Base-by-base conservation (phyloP, 2,797 vertebrate genomes). In the Amphiprion clarkii region DNA sequence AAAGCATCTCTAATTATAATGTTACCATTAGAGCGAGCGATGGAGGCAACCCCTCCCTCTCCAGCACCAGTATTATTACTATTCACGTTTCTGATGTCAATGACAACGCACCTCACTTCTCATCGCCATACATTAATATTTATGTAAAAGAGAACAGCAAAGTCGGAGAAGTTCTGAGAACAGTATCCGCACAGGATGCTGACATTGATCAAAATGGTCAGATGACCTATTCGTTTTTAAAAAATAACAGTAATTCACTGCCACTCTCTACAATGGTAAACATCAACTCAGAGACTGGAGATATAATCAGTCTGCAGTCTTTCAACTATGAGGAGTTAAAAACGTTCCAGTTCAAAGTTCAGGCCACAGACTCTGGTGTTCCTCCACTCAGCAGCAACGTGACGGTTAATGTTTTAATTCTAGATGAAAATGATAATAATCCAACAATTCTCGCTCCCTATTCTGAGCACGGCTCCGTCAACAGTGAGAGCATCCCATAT, bases 121-220 rank as follows among this genome's bases (percentile, higher is more conserved):
- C 82, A 1, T 88, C 91, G 9, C 10, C 88, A 0, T 8, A 76
- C 0, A 10, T 94, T 40, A 91, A 91, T 39, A 70, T 94, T 12
- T 94, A 93, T 74, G 78, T 96, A 5, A 93, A 84, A 56, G 96
- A 96, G 40, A 96, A 95, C 62, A 90, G 91, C 67, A 79, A 84
- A 13, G 78, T 91, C 0, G 95, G 93, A 16, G 59, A 54, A 29
- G 48, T 81, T 29, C 86, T 95, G 63, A 86, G 89, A 67, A 87
- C 70, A 0, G 87, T 94, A 0, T 84, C 82, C 1, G 93, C 95
- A 0, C 9, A 17, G 7, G 96, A 96, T 74, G 58, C 49, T 0
- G 95, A 96, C 49, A 9, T 74, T 0, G 16, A 71, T 27, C 82
- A 94, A 68, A 95, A 95, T 27, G 81, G 84, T 0, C 75, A 89